phyloP scores from a whole-genome alignment of 2,113 vertebrate species.

The Podocnemis expansa region DNA sequence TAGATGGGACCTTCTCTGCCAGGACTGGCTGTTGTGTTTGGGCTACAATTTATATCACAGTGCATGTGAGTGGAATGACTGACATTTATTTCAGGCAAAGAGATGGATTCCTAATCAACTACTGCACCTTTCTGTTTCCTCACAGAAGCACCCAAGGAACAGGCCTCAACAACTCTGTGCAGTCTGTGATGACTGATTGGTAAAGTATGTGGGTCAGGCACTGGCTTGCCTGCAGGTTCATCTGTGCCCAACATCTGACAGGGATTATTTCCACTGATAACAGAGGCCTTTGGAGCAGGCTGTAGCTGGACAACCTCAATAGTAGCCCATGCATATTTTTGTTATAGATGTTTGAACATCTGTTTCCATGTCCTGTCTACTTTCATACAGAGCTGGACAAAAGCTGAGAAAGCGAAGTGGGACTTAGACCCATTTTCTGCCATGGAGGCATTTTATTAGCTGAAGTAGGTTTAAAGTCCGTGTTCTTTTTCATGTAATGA shows the following conservation, averaged over 20 bases:
- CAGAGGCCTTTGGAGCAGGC: background rate
- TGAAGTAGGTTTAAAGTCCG: background rate
- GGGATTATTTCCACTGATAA: background rate
- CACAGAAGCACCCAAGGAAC: background rate
- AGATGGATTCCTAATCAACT: background rate
- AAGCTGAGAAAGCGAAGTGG: fast-evolving
- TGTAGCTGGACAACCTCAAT: background rate
- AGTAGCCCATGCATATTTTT: background rate
- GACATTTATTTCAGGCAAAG: background rate
- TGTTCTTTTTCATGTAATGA: background rate
- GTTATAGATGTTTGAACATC: fast-evolving
- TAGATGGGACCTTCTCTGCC: background rate
- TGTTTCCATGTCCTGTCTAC: fast-evolving
- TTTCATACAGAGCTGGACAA: background rate
- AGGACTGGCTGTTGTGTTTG: background rate
- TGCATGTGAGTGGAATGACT: background rate
- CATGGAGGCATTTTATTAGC: background rate
- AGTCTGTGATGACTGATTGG: background rate
- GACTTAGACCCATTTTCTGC: background rate
- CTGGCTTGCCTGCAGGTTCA: background rate
- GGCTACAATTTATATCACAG: background rate
- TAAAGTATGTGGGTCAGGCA: background rate
- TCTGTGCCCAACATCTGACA: background rate
- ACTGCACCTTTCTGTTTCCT: background rate
- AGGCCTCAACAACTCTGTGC: background rate